Percentiles rank a stretch among this genome's conserved stretches.
These are phyloP conservation scores for Drosophila murphyi DNA, from an alignment of 1,140 invertebrate species.

Conservation along the genomic window DNA sequence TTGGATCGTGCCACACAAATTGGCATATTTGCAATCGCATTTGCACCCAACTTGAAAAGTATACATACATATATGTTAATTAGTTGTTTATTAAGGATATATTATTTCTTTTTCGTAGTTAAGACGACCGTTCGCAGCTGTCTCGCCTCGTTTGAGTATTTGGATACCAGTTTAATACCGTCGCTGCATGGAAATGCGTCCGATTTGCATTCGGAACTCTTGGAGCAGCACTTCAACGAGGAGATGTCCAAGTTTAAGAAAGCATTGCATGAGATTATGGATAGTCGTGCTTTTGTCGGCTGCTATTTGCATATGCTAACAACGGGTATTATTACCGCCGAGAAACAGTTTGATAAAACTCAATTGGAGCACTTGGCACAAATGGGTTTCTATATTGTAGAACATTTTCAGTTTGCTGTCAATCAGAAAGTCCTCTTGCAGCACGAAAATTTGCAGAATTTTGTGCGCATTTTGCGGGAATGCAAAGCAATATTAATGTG, in stretches of 20 bases:
- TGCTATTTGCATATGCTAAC: constrained; percentile 68
- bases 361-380: constrained; percentile 57
- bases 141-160: constrained; percentile 78
- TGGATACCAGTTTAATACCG: constrained; percentile 76
- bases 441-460: constrained; percentile 64
- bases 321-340: constrained; percentile 36
- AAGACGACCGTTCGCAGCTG: constrained; percentile 77
- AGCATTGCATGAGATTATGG: constrained; percentile 73
- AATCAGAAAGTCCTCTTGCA: constrained; percentile 56
- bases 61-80: not conserved
- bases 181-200: constrained; percentile 60
- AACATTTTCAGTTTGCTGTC: constrained; percentile 68
- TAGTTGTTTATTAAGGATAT: not conserved
- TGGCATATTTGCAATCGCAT: constrained; percentile 75
- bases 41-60: constrained; percentile 71
- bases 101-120: constrained; percentile 40
- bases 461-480: constrained; percentile 64
- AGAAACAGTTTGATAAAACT: constrained; percentile 61
- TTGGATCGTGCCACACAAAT: constrained; percentile 78
- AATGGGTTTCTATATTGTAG: constrained; percentile 63
- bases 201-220: constrained; percentile 65
- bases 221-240: constrained; percentile 80
- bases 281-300: constrained; percentile 60
- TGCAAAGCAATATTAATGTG: constrained; percentile 77
- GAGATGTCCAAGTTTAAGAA: constrained; percentile 72